phyloP scores from a whole-genome alignment of 2,888 invertebrate species.

The Leptinotarsa tumamoca region DNA sequence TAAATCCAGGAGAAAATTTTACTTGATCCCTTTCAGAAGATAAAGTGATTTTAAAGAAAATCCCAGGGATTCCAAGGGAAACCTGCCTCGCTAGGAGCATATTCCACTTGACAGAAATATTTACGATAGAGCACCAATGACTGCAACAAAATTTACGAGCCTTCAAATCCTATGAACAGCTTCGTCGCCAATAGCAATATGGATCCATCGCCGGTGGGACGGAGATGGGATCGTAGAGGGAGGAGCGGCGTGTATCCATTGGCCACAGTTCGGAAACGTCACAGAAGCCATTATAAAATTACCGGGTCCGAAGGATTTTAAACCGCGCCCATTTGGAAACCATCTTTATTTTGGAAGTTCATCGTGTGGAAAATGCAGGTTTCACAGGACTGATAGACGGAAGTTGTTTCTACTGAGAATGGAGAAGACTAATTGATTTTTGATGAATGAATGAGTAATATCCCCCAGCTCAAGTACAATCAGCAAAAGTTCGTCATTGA shows the following conservation, averaged over 20 bases:
- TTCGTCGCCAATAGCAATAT: slow-evolving; percentile 47
- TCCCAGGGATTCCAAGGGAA: not conserved
- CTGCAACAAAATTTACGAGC: slow-evolving; percentile 51
- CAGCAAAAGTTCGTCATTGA: too few species aligned
- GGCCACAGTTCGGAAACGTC: slow-evolving; percentile 51
- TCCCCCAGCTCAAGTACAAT: too few species aligned
- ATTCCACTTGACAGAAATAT: slow-evolving; percentile 42
- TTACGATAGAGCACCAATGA: slow-evolving; percentile 51
- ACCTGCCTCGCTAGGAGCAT: not conserved
- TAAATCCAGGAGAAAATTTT: not conserved
- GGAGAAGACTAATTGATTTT: slow-evolving; percentile 29
- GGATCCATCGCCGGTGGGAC: slow-evolving; percentile 28
- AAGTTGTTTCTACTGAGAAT: slow-evolving; percentile 20
- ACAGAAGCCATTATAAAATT: slow-evolving; percentile 57
- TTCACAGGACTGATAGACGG: slow-evolving; percentile 26
- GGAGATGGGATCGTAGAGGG: slow-evolving; percentile 40
- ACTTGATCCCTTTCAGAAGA: not conserved
- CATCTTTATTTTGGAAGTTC: slow-evolving; percentile 41
- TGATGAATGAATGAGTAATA: not conserved
- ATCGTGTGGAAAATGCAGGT: slow-evolving; percentile 37
- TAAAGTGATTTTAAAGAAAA: not conserved
- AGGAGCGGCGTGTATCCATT: slow-evolving; percentile 45
- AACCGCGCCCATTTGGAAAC: slow-evolving; percentile 46
- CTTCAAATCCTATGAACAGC: slow-evolving; percentile 36
- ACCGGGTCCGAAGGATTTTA: slow-evolving; percentile 48